Evolutionary conservation across 2,113 vertebrate species (phyloP), one percentile per base, ranked within the genome.

Genomic region (Enhydra lutris): DNA sequence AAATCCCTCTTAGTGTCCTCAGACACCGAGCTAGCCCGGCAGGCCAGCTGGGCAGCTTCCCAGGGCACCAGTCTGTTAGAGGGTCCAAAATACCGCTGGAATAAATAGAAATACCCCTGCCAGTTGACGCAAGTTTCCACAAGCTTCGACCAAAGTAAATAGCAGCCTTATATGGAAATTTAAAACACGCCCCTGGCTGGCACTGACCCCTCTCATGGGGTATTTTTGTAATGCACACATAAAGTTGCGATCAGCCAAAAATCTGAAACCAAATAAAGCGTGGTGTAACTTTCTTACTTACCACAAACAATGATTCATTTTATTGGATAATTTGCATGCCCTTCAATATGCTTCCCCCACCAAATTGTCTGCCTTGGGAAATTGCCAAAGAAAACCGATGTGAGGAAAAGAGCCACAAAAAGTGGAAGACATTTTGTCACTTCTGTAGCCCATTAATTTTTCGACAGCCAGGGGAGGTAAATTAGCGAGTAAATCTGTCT

Each of bases 41-140:
- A 81, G 57, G n/a, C 24, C 91, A 87, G 57, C 94, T 71, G 34
- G 95, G 90, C 83, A 78, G 57, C 63, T 24, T 5, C 91, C 97
- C 83, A 71, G 83, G 82, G 76, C 42, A 94, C 83, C 76, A 94
- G 89, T 91, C 89, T 93, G 74, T 95, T 83, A 89, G 55, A 97
- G 94, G 97, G 94, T 98, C 97, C 80, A 97, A 97, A 98, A 98
- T 97, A 97, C 92, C 83, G 1, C 90, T 95, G 97, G 74, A 97
- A 97, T 97, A 98, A 98, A 98, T 97, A 98, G 97, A 98, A 97
- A 97, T 92, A 79, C 74, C 90, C 90, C 80, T 65, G 95, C 87
- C 39, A n/a, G 92, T 98, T 97, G 96, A 96, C 73, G 80, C 86
- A 97, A 97, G 95, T 97, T 97, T 98, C 97, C 98, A 98, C 95